These are phyloP conservation scores for Lampris megalopsis DNA, from an alignment of 2,113 vertebrate genomes.

Conservation along the genomic window DNA sequence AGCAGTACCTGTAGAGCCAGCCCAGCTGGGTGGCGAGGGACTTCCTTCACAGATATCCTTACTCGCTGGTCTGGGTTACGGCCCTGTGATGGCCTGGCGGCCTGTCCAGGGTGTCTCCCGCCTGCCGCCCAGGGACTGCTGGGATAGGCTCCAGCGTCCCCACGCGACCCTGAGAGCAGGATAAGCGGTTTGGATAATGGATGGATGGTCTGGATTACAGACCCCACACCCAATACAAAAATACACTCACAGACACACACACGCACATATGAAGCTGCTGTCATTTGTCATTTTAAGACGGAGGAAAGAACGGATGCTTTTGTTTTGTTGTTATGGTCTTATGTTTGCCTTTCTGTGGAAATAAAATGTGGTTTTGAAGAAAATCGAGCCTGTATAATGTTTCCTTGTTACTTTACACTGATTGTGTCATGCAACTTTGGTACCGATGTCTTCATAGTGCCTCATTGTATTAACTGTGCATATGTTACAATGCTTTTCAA, in stretches of 20 bases:
- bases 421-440: background rate
- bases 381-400: background rate
- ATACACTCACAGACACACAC: background rate
- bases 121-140: too few relatives aligned
- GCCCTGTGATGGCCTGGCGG: background rate
- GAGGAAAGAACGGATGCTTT: conserved; percentile 12
- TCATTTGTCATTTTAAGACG: conserved; percentile 21
- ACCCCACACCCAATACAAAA: background rate
- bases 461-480: too few relatives aligned
- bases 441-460: too few relatives aligned
- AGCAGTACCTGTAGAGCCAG: background rate
- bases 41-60: background rate
- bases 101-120: too few relatives aligned
- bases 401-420: too few relatives aligned
- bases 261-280: conserved; percentile 21
- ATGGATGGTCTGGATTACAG: background rate
- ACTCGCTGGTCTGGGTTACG: conserved; percentile 8
- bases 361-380: conserved; percentile 59
- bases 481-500: too few relatives aligned
- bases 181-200: too few relatives aligned
- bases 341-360: conserved; percentile 45
- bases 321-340: conserved; percentile 32
- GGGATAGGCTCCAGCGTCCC: too few relatives aligned
- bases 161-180: too few relatives aligned
- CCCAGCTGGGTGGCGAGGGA: background rate